Evolutionary conservation across 2,888 invertebrate species (phyloP), one percentile per base, ranked within the genome.

Genomic region (Hirtodrosophila trivittata): DNA sequence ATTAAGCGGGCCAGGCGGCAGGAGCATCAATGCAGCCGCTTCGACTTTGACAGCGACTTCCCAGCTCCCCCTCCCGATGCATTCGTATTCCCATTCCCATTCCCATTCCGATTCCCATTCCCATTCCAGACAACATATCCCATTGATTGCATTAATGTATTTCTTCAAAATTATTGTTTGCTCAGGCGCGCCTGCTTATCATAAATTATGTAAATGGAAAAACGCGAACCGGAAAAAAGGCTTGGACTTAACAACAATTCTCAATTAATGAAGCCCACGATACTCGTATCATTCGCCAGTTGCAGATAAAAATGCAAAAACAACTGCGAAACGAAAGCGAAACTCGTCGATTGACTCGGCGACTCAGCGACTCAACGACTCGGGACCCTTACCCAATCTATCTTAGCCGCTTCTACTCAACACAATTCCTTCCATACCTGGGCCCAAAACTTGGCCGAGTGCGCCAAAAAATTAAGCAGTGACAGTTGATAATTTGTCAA

Each of bases 101-200:
- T n/a, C 37, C 47, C 14, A 9, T 33, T 37, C 49, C 18, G 4
- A 16, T 42, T 30, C 39, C 16, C 51, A 21, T 69, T 70, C 54
- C 13, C 55, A 68, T 67, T 74, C 74, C 69, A 47, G 74, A 74
- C 66, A 65, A 76, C 71, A 83, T 73, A 83, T 73, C 60, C 82
- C 81, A 86, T 83, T 83, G 82, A 83, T 83, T 83, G 87, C 87
- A 87, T 83, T 83, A 83, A 83, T 83, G 82, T 86, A 88, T 87
- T 87, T 85, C 89, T 89, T 88, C 87, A 87, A 89, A 88, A 89
- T 88, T 89, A 89, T 89, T 89, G 88, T 88, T 88, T 87, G 89
- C 77, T 76, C 89, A 86, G 77, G 85, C 87, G 85, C 87, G 88
- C 85, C 85, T 86, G 88, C 89, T 88, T 89, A 88, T 88, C 89